These are phyloP conservation scores for Glomeris maerens DNA, from an alignment of 1,140 invertebrate species.

Conservation along the genomic window DNA sequence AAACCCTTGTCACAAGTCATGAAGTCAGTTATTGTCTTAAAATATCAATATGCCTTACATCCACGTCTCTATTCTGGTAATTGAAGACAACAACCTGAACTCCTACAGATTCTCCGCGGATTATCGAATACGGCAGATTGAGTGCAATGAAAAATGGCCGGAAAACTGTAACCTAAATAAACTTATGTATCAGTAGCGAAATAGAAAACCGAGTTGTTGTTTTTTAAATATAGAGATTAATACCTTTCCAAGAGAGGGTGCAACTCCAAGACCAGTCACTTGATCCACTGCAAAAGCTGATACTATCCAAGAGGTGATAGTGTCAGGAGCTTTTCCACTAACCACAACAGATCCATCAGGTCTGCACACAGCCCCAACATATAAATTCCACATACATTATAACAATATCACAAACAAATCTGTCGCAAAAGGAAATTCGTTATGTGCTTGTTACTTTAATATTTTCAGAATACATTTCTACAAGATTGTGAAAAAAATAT, in stretches of 20 bases:
- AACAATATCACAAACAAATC: no score
- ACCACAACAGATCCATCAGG: slow-evolving; percentile 25
- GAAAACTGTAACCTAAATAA: slow-evolving; percentile 55
- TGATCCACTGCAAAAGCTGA: slow-evolving; percentile 36
- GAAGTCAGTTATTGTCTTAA: neutral
- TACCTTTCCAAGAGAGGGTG: slow-evolving; percentile 27
- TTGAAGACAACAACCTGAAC: slow-evolving; percentile 86
- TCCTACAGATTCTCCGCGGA: slow-evolving; percentile 76
- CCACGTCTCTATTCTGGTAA: slow-evolving; percentile 62
- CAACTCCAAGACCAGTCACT: slow-evolving; percentile 32
- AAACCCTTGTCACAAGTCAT: neutral
- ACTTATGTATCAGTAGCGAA: no score
- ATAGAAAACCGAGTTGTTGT: no score
- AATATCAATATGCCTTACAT: slow-evolving; percentile 18
- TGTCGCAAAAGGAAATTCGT: no score
- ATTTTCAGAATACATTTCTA: no score
- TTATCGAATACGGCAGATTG: slow-evolving; percentile 76
- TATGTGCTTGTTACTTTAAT: no score
- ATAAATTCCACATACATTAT: no score
- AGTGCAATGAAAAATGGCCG: slow-evolving; percentile 75
- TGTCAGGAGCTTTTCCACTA: slow-evolving; percentile 32
- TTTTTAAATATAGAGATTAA: neutral
- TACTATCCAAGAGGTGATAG: slow-evolving; percentile 38
- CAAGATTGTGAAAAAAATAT: no score
- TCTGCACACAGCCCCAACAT: slow-evolving; percentile 25